Percentiles rank a stretch among this genome's conserved stretches.
Conservation (phyloP, 2,797 vertebrate genomes). For the Knipowitschia caucasica region DNA sequence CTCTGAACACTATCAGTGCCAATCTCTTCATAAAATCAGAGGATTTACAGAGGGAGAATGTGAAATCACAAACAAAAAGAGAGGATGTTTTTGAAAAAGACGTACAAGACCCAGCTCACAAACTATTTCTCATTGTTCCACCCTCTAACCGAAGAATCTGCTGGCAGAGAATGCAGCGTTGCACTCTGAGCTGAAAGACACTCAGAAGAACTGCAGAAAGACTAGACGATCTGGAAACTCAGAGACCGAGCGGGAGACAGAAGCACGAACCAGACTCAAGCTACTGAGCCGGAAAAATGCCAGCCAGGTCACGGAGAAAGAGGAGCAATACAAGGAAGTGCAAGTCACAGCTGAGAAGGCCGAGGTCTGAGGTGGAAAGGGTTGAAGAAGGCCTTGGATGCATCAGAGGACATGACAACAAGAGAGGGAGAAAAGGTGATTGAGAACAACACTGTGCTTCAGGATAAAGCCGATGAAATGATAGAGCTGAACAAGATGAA, state of each 20-base stretch:
- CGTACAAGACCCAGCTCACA: too few relatives aligned
- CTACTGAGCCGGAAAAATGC: conserved; percentile 74
- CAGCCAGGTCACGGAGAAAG: conserved; percentile 51
- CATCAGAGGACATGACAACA: conserved; percentile 56
- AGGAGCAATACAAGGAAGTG: conserved; percentile 64
- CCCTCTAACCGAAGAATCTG: conserved; percentile 50
- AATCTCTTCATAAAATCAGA: conserved; percentile 46
- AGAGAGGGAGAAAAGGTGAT: too few relatives aligned
- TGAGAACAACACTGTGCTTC: conserved; percentile 27
- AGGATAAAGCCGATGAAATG: conserved; percentile 61
- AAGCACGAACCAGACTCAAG: conserved; percentile 74
- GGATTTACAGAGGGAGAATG: conserved; percentile 20
- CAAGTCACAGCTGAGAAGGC: conserved; percentile 64
- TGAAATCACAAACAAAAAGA: conserved; percentile 17
- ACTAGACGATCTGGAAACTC: conserved; percentile 74
- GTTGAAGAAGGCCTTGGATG: conserved; percentile 54
- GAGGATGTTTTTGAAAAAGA: conserved; percentile 21
- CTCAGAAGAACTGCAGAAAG: conserved; percentile 71
- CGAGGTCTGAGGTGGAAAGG: conserved; percentile 59
- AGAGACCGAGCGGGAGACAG: conserved; percentile 70
- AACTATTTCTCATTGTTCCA: conserved; percentile 12
- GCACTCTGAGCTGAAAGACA: conserved; percentile 68
- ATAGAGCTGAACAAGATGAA: conserved; percentile 66
- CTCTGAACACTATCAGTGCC: conserved; percentile 65
- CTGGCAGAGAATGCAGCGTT: conserved; percentile 65